These are phyloP conservation scores for Danionella dracula DNA, from an alignment of 2,797 vertebrate species.

Conservation along the genomic window DNA sequence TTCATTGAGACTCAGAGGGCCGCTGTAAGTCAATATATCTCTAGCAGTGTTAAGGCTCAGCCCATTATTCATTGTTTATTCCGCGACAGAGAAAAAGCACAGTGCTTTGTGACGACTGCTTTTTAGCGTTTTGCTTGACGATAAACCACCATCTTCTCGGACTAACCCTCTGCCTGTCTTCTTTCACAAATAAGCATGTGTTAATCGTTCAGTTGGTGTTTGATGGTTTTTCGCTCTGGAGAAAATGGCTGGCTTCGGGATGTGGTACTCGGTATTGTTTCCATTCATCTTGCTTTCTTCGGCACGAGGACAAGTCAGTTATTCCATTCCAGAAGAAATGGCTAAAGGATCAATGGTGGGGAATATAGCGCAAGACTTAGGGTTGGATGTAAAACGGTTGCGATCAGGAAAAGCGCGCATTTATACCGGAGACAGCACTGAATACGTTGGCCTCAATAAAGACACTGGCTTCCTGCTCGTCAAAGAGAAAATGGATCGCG, in stretches of 20 bases:
- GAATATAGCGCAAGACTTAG: conserved; percentile 37
- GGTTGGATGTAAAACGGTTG: conserved; percentile 17
- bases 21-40: conserved; percentile 56
- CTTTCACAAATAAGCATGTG: background rate
- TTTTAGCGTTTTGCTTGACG: background rate
- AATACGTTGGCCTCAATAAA: conserved; percentile 33
- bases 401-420: conserved; percentile 32
- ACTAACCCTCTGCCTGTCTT: too few species aligned
- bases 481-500: conserved; percentile 40
- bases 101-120: background rate
- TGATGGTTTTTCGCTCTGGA: background rate
- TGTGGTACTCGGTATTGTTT: conserved; percentile 3
- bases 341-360: conserved; percentile 3
- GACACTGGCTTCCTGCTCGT: conserved; percentile 20
- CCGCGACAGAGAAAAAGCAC: background rate
- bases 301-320: conserved; percentile 20
- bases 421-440: conserved; percentile 14
- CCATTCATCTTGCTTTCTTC: background rate
- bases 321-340: conserved; percentile 38
- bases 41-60: background rate
- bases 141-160: too few species aligned
- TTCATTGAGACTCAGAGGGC: conserved; percentile 53
- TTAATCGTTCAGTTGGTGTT: background rate
- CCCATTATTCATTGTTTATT: background rate
- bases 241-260: background rate